Percentiles rank a stretch among this genome's conserved stretches.
phyloP scores from a whole-genome alignment of 2,797 vertebrate species.

The Takifugu ocellatus region DNA sequence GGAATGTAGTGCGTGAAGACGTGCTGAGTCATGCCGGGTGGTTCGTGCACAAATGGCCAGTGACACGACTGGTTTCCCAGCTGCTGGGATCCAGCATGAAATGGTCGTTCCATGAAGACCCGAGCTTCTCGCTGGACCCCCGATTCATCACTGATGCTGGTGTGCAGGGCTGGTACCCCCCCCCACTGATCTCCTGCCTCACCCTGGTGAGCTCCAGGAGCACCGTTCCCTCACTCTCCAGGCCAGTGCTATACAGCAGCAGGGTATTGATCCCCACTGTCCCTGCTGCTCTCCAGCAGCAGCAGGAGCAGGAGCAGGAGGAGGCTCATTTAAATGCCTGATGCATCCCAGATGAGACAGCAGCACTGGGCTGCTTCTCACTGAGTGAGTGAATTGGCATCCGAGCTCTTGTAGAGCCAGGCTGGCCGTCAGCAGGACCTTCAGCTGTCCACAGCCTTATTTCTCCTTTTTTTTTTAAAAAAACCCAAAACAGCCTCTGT shows the following conservation, averaged over 20 bases:
- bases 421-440: slow-evolving; percentile 9
- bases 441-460: not conserved
- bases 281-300: slow-evolving; percentile 36
- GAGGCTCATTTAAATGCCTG: slow-evolving; percentile 53
- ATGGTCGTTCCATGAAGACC: not conserved
- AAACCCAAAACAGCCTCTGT: no score
- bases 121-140: slow-evolving; percentile 1
- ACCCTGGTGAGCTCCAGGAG: slow-evolving; percentile 2
- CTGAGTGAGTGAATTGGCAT: not conserved
- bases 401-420: slow-evolving; percentile 17
- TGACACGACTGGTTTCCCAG: no score
- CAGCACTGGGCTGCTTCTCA: slow-evolving; percentile 36
- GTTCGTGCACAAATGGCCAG: no score
- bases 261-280: slow-evolving; percentile 54
- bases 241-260: slow-evolving; percentile 44
- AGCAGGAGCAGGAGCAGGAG: slow-evolving; percentile 44
- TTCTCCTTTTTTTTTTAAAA: no score
- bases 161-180: slow-evolving; percentile 1
- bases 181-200: slow-evolving; percentile 3
- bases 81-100: not conserved
- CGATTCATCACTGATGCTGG: not conserved
- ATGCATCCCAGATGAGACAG: slow-evolving; percentile 58
- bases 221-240: slow-evolving; percentile 19
- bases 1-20: not conserved
- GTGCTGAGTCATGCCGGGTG: slow-evolving; percentile 68